phyloP scores from a whole-genome alignment of 2,797 vertebrate species.

The Anisognathus igniventris region DNA sequence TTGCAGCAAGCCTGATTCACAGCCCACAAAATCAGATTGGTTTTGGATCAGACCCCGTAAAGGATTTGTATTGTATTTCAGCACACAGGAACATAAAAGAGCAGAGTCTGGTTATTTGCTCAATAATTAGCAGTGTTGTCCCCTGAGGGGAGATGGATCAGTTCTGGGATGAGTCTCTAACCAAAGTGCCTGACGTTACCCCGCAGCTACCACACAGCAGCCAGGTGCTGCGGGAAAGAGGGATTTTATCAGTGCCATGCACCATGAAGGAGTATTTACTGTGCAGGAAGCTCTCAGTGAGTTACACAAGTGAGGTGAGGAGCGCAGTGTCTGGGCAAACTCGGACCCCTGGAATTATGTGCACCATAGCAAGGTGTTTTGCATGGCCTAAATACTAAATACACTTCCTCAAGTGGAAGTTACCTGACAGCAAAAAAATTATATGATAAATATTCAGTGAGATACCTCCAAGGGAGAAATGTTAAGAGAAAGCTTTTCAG shows the following conservation, averaged over 20 bases:
- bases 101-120: conserved; percentile 31
- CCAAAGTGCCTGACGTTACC: neutral
- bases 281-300: conserved; percentile 36
- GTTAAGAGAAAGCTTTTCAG: neutral
- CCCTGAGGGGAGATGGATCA: conserved; percentile 1
- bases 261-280: conserved; percentile 54
- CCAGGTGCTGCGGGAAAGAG: conserved; percentile 25
- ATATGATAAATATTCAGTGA: neutral
- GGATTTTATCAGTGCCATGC: conserved; percentile 39
- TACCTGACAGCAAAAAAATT: neutral
- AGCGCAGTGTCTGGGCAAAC: rapidly evolving
- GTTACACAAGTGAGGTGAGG: neutral
- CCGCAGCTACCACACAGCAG: neutral
- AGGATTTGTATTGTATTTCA: neutral
- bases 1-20: neutral
- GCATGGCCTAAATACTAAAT: neutral
- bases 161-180: conserved; percentile 2
- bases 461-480: neutral
- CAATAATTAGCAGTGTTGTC: conserved; percentile 3
- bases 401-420: neutral
- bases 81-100: neutral
- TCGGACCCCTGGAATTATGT: neutral
- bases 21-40: conserved; percentile 7
- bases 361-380: neutral
- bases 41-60: neutral